Evolutionary conservation across 2,113 vertebrate genomes (phyloP), one percentile per base, ranked within the genome.

Genomic region (Lophotis ruficrista): DNA sequence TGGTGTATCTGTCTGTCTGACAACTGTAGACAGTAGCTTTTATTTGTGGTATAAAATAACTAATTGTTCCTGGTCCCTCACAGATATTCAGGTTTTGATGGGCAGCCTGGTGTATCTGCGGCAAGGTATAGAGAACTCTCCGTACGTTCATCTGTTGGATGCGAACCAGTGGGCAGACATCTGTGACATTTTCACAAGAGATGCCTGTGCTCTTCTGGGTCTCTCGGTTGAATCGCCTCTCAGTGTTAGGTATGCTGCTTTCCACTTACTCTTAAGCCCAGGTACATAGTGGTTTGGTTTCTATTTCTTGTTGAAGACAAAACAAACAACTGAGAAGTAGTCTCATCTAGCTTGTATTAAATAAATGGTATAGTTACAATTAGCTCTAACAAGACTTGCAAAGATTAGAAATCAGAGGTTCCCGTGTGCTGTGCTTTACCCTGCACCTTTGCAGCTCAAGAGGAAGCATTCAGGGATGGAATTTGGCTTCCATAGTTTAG

Each of bases 81-180:
- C 91, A 99, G 98, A 99, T 86, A 99, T 99, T 80, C 98, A 99
- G 96, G 98, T 99, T 43, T 94, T 99, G 90, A 99, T 99, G 98
- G 98, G 98, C 83, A 99, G 98, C 96, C 97, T 99, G 24, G 98
- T 99, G 41, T 99, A 99, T 87, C 97, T 99, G 97, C 97, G 98
- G 85, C 98, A 99, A 43, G 98, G 98, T 20, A 99, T 99, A 27
- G 98, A 99, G 97, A 98, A 99, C 96, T 99, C 98, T 3, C 98
- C 98, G 0, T 99, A 99, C 28, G 98, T 99, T 76, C 98, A 99
- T 90, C 97, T 99, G 22, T 66, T 99, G 24, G 98, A 99, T 50
- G 98, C 98, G 2, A 98, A 98, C 94, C 98, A 99, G 96, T 99
- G 98, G 98, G 98, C 98, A 27, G 98, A 99, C 96, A 99, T 99